These are phyloP conservation scores for Yasuhikotakia modesta DNA, from an alignment of 2,797 vertebrate genomes.

Conservation along the genomic window DNA sequence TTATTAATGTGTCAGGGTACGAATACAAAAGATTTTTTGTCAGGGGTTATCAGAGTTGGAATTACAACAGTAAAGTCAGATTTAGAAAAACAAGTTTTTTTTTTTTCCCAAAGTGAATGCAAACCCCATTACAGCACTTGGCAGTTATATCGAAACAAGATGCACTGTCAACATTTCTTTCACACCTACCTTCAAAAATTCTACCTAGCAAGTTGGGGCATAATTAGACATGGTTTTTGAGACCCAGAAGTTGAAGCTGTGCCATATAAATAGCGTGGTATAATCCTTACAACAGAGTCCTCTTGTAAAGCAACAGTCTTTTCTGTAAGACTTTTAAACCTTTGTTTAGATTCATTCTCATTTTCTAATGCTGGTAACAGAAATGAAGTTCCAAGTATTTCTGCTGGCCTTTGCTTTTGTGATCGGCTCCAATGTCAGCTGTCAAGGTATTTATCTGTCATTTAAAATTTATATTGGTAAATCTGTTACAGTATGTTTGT, in stretches of 20 bases:
- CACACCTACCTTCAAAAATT: constrained; percentile 3
- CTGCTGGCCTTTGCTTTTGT: constrained; percentile 51
- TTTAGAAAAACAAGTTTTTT: not conserved
- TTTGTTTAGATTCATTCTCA: not conserved
- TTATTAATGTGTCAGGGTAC: not conserved
- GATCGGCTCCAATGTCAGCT: constrained; percentile 50
- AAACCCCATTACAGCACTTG: constrained; percentile 19
- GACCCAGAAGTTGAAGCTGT: constrained; percentile 12
- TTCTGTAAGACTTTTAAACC: not conserved
- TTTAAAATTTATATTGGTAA: too few relatives aligned
- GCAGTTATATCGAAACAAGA: not conserved
- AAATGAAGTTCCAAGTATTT: constrained; percentile 63
- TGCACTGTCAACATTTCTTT: constrained; percentile 30
- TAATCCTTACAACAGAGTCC: too few relatives aligned
- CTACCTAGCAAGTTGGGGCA: constrained; percentile 44
- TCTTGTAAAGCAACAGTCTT: not conserved
- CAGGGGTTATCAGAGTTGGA: not conserved
- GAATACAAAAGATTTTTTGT: not conserved
- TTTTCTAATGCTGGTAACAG: not conserved
- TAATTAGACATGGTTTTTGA: constrained; percentile 1
- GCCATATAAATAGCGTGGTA: constrained; percentile 50
- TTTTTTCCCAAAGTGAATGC: constrained; percentile 32
- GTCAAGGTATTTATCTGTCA: constrained; percentile 68
- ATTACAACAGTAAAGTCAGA: constrained; percentile 14
- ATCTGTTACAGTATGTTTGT: not conserved